Conservation (phyloP, 2,113 vertebrate species). For the Capricornis sumatraensis region DNA sequence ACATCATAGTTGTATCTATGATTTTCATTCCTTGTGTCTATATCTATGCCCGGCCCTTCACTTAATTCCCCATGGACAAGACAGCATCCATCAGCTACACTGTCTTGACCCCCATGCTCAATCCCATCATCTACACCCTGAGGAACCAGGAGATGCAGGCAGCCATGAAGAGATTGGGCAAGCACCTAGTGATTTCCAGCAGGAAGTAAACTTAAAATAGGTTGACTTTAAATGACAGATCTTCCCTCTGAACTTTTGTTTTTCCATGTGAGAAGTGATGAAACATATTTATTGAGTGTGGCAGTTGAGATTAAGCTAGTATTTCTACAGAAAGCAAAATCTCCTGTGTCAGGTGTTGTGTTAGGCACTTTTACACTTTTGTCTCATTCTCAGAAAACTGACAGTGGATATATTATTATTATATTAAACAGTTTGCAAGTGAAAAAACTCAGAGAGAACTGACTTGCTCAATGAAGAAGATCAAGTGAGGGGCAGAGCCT, state of each 20-base stretch:
- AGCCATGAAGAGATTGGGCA: conserved; percentile 58
- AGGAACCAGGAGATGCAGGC: conserved; percentile 65
- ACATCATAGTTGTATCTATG: conserved; percentile 65
- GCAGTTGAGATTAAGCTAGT: neutral
- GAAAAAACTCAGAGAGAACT: neutral
- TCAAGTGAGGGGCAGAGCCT: neutral
- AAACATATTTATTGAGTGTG: neutral
- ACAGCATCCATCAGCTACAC: conserved; percentile 64
- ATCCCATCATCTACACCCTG: conserved; percentile 71
- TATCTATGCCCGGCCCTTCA: conserved; percentile 54
- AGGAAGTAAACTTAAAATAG: neutral
- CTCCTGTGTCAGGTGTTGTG: neutral
- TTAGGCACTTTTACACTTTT: neutral
- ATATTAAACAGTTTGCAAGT: neutral
- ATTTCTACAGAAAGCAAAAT: neutral
- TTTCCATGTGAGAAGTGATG: neutral
- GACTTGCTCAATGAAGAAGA: neutral
- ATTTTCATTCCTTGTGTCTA: conserved; percentile 65
- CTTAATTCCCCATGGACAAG: conserved; percentile 59
- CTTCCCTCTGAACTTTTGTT: neutral
- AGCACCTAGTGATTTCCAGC: neutral
- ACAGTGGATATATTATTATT: neutral
- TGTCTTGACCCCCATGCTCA: conserved; percentile 64
- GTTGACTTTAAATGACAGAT: neutral
- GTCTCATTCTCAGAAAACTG: neutral